phyloP scores from a whole-genome alignment of 2,797 vertebrate species.

The Schizopygopsis pylzovi region DNA sequence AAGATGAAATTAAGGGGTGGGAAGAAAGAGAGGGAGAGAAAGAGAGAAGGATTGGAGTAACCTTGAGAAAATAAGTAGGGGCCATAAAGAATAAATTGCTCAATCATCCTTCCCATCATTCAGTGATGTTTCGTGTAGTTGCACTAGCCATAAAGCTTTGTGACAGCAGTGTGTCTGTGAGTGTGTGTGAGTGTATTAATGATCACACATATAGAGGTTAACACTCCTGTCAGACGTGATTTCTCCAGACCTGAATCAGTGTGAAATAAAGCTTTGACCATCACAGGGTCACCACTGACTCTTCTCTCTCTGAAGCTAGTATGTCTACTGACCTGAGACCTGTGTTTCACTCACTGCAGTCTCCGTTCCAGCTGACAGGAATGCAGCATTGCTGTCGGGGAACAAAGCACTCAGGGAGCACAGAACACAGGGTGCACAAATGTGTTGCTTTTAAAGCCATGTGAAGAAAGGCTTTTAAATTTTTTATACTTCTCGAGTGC shows the following conservation, averaged over 20 bases:
- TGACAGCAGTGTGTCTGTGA: constrained; percentile 16
- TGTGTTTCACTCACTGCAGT: constrained; percentile 37
- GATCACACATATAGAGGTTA: constrained; percentile 33
- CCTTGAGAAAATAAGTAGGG: constrained; percentile 50
- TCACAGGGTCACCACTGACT: constrained; percentile 37
- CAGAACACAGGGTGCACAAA: too few relatives aligned
- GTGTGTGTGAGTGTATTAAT: constrained; percentile 25
- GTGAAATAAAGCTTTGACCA: constrained; percentile 47
- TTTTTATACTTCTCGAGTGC: too few relatives aligned
- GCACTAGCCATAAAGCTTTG: constrained; percentile 42
- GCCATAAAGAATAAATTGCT: constrained; percentile 56
- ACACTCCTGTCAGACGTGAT: constrained; percentile 26
- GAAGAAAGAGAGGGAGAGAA: constrained; percentile 42
- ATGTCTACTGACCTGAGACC: constrained; percentile 40
- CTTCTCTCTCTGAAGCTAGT: constrained; percentile 9
- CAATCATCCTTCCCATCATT: constrained; percentile 57
- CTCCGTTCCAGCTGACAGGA: constrained; percentile 32
- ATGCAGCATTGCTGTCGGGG: constrained; percentile 11
- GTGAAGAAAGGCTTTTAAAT: too few relatives aligned
- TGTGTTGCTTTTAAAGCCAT: too few relatives aligned
- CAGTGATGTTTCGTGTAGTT: constrained; percentile 44
- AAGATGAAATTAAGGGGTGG: constrained; percentile 50
- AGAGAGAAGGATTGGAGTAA: constrained; percentile 67
- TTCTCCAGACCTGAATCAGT: constrained; percentile 39
- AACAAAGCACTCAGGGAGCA: constrained; percentile 8